Evolutionary conservation across 2,113 vertebrate genomes (phyloP), one percentile per base, ranked within the genome.

Genomic region (Amia ocellicauda): DNA sequence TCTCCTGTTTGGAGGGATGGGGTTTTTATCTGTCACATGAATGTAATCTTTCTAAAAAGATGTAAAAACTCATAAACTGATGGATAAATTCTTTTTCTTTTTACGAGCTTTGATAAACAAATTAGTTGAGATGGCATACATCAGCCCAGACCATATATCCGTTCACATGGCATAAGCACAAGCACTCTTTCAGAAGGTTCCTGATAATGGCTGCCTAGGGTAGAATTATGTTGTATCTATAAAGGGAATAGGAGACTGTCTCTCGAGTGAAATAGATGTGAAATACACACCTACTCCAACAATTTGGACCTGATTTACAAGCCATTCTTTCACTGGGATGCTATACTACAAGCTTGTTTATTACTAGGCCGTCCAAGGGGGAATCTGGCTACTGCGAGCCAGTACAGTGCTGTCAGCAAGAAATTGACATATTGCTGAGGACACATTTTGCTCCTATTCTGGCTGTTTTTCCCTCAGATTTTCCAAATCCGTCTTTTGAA

Each of bases 211-310:
- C 42, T 23, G 57, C 27, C 9, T 27, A 8, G 58, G 58, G 29
- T 26, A 22, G 58, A 11, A 49, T 60, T 28, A 60, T 28, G 43
- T 16, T 17, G 7, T 28, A 41, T 29, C 45, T 13, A 50, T 50
- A 58, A 58, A 58, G 16, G 23, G 20, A 57, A 65, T 52, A 58
- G 14, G 47, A 60, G 58, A 60, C 58, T 45, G 58, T 24, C 58
- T 60, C 58, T 60, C 58, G 27, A 47, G 42, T 49, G 14, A 60
- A 60, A 50, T 58, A 65, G 63, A 51, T 65, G 55, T 51, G 55
- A 66, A 50, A 51, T 17, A 3, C 43, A 47, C 43, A 57, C 55
- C 55, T 51, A 51, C 63, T 58, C 40, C 54, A 66, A 58, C 55
- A 59, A 51, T 51, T 36, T 58, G 45, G 42, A 58, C 20, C 54